These are phyloP conservation scores for Hoplias malabaricus DNA, from an alignment of 2,113 vertebrate species.

Conservation along the genomic window DNA sequence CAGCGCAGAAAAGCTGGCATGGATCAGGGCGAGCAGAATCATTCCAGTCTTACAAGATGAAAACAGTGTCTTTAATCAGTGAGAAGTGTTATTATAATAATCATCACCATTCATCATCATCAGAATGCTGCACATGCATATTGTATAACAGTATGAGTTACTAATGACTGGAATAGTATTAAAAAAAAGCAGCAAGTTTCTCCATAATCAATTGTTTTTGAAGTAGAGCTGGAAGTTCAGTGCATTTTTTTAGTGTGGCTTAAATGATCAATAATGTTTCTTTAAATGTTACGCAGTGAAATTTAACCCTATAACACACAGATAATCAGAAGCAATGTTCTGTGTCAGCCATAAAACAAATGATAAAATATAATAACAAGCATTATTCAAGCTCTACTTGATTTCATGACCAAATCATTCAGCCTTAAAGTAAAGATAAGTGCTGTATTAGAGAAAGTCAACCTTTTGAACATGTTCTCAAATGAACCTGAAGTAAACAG, in stretches of 20 bases:
- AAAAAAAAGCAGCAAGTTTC: not conserved
- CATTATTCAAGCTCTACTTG: no score
- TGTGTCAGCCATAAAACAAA: no score
- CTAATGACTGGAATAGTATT: not conserved
- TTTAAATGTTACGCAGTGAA: no score
- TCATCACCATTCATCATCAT: not conserved
- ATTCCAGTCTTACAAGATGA: not conserved
- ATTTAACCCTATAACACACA: no score
- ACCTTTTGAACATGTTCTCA: not conserved
- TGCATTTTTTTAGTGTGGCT: no score
- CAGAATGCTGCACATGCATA: not conserved
- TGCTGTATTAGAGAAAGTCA: not conserved
- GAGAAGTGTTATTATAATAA: slow-evolving; percentile 7
- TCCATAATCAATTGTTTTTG: not conserved
- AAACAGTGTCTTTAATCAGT: slow-evolving; percentile 5
- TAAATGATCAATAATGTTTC: no score
- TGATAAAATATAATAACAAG: no score
- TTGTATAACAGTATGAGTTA: not conserved
- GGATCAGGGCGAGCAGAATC: not conserved
- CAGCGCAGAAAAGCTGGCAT: slow-evolving; percentile 4
- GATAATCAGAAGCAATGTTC: no score
- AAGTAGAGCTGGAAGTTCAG: no score
- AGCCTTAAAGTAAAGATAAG: no score
- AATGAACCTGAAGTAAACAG: not conserved
- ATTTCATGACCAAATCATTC: no score